Base-by-base conservation (phyloP, 2,113 vertebrate genomes). In the Peucedramus taeniatus region DNA sequence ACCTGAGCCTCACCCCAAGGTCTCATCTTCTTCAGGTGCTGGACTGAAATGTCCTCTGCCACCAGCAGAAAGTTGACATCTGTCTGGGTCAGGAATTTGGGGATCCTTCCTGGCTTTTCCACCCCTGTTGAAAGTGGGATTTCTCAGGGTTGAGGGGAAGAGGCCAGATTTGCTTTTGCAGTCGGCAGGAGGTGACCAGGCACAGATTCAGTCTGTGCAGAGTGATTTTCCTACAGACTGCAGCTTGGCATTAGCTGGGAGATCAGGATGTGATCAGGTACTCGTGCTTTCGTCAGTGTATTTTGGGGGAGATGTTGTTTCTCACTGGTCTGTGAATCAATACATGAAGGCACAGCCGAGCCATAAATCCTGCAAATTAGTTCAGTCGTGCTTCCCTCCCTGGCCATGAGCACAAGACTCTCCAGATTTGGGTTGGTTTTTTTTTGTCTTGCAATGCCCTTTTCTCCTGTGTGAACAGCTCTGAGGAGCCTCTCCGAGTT, bases 241-340 rank as follows among this genome's bases (percentile, higher is more conserved):
- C 76, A 85, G 82, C 13, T 57, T 66, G 84, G 64, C 33, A 9
- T 83, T 77, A 87, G 87, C 88, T 44, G 71, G 69, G 85, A 90
- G 89, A 92, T 96, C 63, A 90, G 89, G 77, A 9, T 70, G 33
- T 31, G 91, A 90, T 87, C 89, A 92, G 93, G 76, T 92, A 77
- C 92, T 81, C 39, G 16, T 70, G 83, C 83, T 94, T 90, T 24
- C 5, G 0, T 90, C 63, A 57, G 90, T 78, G 82, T 63, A 83
- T 95, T 94, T 83, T 35, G 68, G 35, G 83, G 72, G 47, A 83
- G 94, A 90, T 89, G 90, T 92, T 81, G 93, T 66, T 93, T 77
- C 95, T 93, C 71, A 4, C 85, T 90, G 69, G n/a, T 78, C 79
- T 94, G 76, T 59, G 90, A 90, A 93, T 95, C 93, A 49, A 93